Conservation (phyloP, 1,140 invertebrate genomes). For the Drosophila melanica region DNA sequence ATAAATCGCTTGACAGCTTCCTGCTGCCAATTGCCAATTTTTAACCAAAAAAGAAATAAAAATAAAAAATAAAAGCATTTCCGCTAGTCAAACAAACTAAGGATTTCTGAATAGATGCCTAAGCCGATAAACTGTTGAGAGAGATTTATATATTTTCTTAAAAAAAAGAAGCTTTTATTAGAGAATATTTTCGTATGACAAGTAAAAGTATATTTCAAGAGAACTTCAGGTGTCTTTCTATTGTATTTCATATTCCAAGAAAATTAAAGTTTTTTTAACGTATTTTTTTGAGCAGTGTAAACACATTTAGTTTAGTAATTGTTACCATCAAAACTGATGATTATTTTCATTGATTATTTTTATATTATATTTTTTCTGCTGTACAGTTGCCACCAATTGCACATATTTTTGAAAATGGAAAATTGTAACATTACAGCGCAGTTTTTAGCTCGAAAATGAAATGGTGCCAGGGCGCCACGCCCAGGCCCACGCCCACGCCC, state of each 20-base stretch:
- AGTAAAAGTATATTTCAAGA: too few species aligned
- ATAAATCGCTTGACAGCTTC: conserved; percentile 69
- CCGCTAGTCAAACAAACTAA: conserved; percentile 23
- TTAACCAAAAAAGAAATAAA: not conserved
- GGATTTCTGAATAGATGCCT: not conserved
- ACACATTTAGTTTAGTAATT: too few species aligned
- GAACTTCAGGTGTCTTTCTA: too few species aligned
- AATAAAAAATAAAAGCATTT: conserved; percentile 47
- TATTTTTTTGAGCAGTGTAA: too few species aligned
- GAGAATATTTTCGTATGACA: too few species aligned
- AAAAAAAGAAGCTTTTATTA: too few species aligned
- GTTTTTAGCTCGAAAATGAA: not conserved
- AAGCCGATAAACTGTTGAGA: not conserved
- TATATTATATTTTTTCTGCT: not conserved
- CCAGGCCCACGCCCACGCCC: conserved; percentile 41
- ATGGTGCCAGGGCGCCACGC: conserved; percentile 43
- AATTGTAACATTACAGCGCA: conserved; percentile 12
- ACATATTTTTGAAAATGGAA: not conserved
- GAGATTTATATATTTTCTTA: not conserved
- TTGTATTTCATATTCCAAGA: too few species aligned
- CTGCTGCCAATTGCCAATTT: conserved; percentile 51
- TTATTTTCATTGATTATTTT: too few species aligned
- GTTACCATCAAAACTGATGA: too few species aligned
- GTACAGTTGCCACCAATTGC: conserved; percentile 1
- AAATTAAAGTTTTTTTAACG: too few species aligned